Conservation (phyloP, 2,888 invertebrate species). For the Anagyrus pseudococci region DNA sequence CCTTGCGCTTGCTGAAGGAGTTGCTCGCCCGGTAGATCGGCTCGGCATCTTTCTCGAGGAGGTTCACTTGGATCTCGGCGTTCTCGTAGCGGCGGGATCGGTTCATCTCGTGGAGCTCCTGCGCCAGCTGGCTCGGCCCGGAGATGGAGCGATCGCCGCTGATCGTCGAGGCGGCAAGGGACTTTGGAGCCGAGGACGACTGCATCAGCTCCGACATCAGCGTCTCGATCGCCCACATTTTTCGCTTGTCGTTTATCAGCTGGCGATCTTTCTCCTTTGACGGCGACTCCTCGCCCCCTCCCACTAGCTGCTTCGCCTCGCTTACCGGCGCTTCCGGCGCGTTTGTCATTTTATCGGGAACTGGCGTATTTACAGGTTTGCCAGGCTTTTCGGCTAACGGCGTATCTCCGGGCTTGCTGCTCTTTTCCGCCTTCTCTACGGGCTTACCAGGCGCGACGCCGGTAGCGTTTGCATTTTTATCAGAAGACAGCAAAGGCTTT, state of each 20-base stretch:
- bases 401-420: neutral
- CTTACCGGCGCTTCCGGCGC: too few species aligned
- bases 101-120: conserved; percentile 49
- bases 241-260: conserved; percentile 50
- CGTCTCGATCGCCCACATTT: conserved; percentile 57
- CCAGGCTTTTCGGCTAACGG: neutral
- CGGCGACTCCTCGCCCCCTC: neutral
- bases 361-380: conserved; percentile 4
- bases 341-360: neutral
- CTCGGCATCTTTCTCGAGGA: conserved; percentile 15
- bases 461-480: conserved; percentile 8
- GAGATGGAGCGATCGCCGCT: too few species aligned
- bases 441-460: neutral
- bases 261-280: conserved; percentile 25
- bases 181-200: conserved; percentile 39
- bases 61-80: conserved; percentile 36
- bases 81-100: conserved; percentile 32
- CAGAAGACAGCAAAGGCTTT: conserved; percentile 18
- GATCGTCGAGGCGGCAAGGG: conserved; percentile 16
- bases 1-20: conserved; percentile 17
- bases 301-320: neutral
- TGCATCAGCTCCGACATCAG: conserved; percentile 52
- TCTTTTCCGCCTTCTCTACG: neutral
- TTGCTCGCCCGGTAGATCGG: neutral
- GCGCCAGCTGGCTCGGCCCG: conserved; percentile 43